Conservation (phyloP, 1,140 invertebrate genomes). For the Sweltsa coloradensis region DNA sequence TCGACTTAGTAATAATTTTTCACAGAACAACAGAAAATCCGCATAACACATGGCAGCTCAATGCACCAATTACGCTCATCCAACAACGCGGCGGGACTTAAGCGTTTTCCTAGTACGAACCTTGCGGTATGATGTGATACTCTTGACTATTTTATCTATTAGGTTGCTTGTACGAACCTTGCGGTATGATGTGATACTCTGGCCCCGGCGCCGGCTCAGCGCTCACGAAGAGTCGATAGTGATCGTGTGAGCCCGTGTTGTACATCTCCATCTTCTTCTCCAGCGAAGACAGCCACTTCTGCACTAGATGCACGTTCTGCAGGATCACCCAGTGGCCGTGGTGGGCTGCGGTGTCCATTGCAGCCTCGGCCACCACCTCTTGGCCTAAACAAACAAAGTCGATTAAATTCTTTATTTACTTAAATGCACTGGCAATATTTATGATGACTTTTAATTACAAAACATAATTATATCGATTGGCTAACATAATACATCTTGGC, state of each 20-base stretch:
- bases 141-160: background rate
- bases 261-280: constrained; percentile 86
- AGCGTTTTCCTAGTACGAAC: background rate
- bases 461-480: too few relatives aligned
- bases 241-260: constrained; percentile 50
- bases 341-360: constrained; percentile 61
- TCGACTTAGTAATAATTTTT: too few relatives aligned
- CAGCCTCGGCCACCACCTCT: constrained; percentile 77
- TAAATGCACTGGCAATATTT: too few relatives aligned
- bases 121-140: background rate
- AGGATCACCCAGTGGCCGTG: constrained; percentile 88
- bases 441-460: too few relatives aligned
- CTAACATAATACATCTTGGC: too few relatives aligned
- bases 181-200: constrained; percentile 52
- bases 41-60: too few relatives aligned
- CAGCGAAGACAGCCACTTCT: constrained; percentile 72
- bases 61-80: too few relatives aligned
- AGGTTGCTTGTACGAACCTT: too few relatives aligned
- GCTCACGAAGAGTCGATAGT: constrained; percentile 59
- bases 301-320: constrained; percentile 85
- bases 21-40: too few relatives aligned
- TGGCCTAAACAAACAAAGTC: constrained; percentile 58
- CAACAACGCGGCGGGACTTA: too few relatives aligned
- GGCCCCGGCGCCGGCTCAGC: constrained; percentile 50
- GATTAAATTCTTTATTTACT: too few relatives aligned